Base-by-base conservation (phyloP, 2,888 invertebrate genomes). In the Lithophane leautieri region DNA sequence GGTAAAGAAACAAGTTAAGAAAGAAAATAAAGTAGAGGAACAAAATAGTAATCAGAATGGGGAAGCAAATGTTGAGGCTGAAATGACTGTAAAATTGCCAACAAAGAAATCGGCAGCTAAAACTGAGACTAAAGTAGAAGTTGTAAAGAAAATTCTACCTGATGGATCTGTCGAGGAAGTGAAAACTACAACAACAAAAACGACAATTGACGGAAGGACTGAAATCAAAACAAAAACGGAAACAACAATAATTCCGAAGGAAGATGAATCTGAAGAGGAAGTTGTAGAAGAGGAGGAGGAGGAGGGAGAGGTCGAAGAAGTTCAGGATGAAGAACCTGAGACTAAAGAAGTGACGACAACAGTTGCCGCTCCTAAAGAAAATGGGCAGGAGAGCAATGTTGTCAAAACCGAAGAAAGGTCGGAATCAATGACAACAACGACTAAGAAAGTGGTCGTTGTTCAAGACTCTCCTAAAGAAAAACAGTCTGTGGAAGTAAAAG, bases 71-170 rank as follows among this genome's bases (percentile, higher is more conserved):
- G 83, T 90, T 61, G 94, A 95, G 83, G 92, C 95, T 63, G 94
- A 93, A 78, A 86, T 96, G 81, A 93, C 94, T 63, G 92, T 96
- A 0, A 95, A 94, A 84, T 81, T 96, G 63, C 95, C 96, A 8
- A 80, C 93, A 2, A 96, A 95, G 82, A 95, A 95, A 81, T 92
- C 95, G 19, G 93, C 92, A 67, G 95, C 94, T 8, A 96, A 94
- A 90, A 95, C 94, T 70, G 96, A 96, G 86, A 96, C 96, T 58
- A 94, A 94, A 85, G 95, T 96, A 34, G 96, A 96, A 90, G 93
- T 95, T 42, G 90, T 91, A 6, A 94, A 93, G 83, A 95, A 93
- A 86, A 89, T 90, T 84, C 90, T 95, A 80, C 94, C 96, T 0
- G 95, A 96, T 90, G 96, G 96, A 2, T 91, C 93, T 44, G 83